Base-by-base conservation (phyloP, 2,888 invertebrate species). In the Lithophane leautieri region DNA sequence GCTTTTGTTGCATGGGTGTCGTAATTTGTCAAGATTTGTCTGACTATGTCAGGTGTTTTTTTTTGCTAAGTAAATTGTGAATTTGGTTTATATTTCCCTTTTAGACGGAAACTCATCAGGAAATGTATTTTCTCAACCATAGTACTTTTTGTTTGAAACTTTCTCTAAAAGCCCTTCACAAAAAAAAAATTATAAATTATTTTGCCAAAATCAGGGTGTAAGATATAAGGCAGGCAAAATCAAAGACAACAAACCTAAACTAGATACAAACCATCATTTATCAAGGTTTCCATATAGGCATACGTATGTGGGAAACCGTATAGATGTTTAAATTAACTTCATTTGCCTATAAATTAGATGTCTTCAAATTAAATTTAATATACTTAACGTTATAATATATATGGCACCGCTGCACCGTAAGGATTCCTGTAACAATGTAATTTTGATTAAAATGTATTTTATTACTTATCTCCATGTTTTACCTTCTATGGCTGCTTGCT, bases 331-430 rank as follows among this genome's bases (percentile, higher is more conserved):
- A 79, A 76, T 78, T 71, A 81, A 79, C 68, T 75, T 78, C 67
- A 78, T 79, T 78, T 79, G 63, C 80, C 66, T 77, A 52, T 73
- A 86, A 79, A 80, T 87, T 73, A 78, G 73, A 83, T 82, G 78
- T 75, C 74, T 86, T 86, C 74, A 83, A 86, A 86, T 76, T 79
- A 72, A 83, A 87, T 87, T 82, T 77, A 78, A 61, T 85, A 76
- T 34, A 34, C 34, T 6, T 16, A 77, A 76, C 60, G 60, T 73
- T 82, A 87, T 4, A 34, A 34, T 34, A 34, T 34, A 34, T 34
- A 34, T 34, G 34, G 34, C 34, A 34, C 34, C 34, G 34, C 34
- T 34, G 66, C 60, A 19, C 56, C 54, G 34, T 81, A 71, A 70
- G 76, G 74, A 76, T 76, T 85, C 75, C 66, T 63, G 56, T 67